Evolutionary conservation across 2,113 vertebrate species (phyloP), one percentile per base, ranked within the genome.

Genomic region (Clarias magur): DNA sequence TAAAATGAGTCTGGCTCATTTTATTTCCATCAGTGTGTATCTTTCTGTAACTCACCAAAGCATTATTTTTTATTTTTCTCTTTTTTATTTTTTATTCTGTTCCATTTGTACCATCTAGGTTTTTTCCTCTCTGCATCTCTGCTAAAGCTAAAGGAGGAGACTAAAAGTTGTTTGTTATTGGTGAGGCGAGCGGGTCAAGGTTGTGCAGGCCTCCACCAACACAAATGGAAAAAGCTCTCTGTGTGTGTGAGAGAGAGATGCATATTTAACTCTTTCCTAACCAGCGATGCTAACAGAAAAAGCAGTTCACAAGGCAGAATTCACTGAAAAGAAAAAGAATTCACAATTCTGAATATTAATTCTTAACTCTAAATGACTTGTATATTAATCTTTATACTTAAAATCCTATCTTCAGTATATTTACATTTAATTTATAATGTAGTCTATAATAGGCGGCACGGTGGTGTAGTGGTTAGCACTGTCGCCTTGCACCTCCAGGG

Each of bases 231-330:
- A 57, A 72, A 80, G 34, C 78, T 23, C n/a, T 80, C 70, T 88
- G 72, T 82, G 78, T 79, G 87, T 82, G 70, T 82, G 76, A n/a
- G 48, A 84, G 73, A 85, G 78, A 81, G 73, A 76, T 79, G 10
- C 84, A 76, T 65, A 84, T 90, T 92, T 91, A 91, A 91, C 91
- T 23, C 62, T 84, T 88, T 85, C 59, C 42, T 67, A 2, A 54
- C 75, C 25, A 16, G 1, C 23, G 30, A 73, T 16, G 7, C 11
- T 27, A 27, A 30, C 1, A 48, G 17, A 23, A 23, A 10, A 54
- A 76, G 73, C 42, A 16, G 9, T 73, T 73, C 3, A 42, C 19
- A 4, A 48, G 48, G 70, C 19, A 21, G 30, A 19, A 38, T 72
- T 10, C 38, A 38, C 16, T 38, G 34, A 38, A 38, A 38, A 38